These are phyloP conservation scores for Chlorodrepanis virens DNA, from an alignment of 2,113 vertebrate species.

Conservation along the genomic window DNA sequence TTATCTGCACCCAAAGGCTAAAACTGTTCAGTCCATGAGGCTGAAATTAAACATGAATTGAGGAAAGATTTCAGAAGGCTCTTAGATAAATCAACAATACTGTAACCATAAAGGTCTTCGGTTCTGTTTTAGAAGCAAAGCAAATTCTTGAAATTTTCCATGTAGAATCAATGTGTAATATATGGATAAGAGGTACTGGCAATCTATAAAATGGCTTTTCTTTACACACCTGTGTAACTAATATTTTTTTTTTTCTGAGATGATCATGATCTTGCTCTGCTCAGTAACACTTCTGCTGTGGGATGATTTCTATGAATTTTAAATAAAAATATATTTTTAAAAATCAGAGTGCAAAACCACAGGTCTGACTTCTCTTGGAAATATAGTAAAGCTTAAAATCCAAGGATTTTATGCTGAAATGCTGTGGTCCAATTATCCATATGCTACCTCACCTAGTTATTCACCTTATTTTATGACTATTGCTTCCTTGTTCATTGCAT, in stretches of 20 bases:
- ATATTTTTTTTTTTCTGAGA: not conserved
- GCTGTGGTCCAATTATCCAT: not conserved
- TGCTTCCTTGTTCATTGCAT: not conserved
- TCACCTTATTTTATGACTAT: not conserved
- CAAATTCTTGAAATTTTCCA: not conserved
- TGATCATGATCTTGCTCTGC: not conserved
- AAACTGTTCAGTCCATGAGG: not conserved
- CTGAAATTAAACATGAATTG: not conserved
- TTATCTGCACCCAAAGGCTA: not conserved
- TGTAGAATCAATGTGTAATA: not conserved
- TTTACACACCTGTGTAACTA: not conserved
- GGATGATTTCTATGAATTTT: not conserved
- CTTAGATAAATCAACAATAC: not conserved
- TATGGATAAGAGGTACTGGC: not conserved
- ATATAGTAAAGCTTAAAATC: not conserved
- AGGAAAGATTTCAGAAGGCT: not conserved
- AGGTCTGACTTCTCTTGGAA: not conserved
- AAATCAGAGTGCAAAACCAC: not conserved
- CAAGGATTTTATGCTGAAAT: not conserved
- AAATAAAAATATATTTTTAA: not conserved
- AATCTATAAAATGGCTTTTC: not conserved
- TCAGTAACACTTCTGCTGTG: not conserved
- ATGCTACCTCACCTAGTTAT: not conserved
- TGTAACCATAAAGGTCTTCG: not conserved
- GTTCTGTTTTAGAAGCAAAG: not conserved